Evolutionary conservation across 2,888 invertebrate species (phyloP), one percentile per base, ranked within the genome.

Genomic region (Stenoptilia bipunctidactyla): DNA sequence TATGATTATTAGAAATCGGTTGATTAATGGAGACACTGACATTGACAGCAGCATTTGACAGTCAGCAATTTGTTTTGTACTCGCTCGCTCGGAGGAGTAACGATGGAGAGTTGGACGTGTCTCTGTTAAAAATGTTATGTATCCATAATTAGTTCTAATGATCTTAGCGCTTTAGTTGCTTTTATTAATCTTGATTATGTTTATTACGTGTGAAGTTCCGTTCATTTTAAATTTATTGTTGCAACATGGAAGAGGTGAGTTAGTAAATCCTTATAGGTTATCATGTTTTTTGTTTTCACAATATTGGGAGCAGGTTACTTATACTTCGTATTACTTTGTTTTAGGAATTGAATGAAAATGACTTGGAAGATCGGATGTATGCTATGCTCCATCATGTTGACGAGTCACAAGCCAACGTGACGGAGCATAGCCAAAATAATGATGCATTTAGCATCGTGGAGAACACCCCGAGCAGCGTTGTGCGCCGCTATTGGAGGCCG

Each of bases 211-310:
- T 67, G 61, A 59, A 56, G 57, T 63, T 63, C 56, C 67, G 59
- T 72, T 74, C 65, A 53, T 61, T 65, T 72, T 61, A 61, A 67
- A 73, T 66, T 71, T 55, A 56, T 66, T 61, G 61, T 64, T 59
- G 55, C 72, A 80, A 64, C 63, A 83, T 83, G 82, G 82, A 80
- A 62, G 79, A 80, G 76, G 82, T 82, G 56, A 56, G 74, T 66
- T 13, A 36, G 36, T 55, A 54, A 13, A 13, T 8, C 5, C 10
- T 30, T 4, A 30, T 55, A 61, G 58, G 61, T 57, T 67, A 68
- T 59, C 55, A 59, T 68, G 66, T 66, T 66, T 70, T 66, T 68
- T 65, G 58, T 35, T 39, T 34, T 43, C 45, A 38, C 45, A 40
- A 37, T 37, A 56, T 52, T 53, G 54, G 56, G 41, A 15, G 13